Evolutionary conservation across 37 sponge, comb jelly and placozoan genomes (phyloP), one percentile per base, ranked within the genome.

Genomic region (Lycopodina hypogea): DNA sequence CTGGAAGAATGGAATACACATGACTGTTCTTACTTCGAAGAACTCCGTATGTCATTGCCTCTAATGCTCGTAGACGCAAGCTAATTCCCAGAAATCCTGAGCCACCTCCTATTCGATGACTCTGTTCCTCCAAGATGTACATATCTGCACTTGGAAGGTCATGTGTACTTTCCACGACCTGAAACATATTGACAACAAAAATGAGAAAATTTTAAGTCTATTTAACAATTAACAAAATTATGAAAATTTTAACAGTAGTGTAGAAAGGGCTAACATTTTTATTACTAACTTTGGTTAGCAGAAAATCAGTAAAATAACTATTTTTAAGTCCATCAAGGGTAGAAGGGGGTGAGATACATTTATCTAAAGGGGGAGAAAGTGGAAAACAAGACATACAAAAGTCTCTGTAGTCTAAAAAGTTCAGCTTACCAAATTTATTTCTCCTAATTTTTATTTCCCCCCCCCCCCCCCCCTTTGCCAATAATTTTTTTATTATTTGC

Each of bases 121-220:
- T 76, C 55, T 87, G 88, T 14, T 38, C 52, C 32, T 87, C 88
- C 24, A 87, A 22, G 32, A 81, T 42, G 41, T 69, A 87, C 19
- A 60, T 40, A 6, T 60, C 74, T 40, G 71, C 82, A 37, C 14
- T 1, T 29, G 88, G 88, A 62, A 87, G 78, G 21, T 32, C 23
- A 11, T 26, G 28, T 14, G 70, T 12, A 63, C 55, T 42, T 21
- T 71, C 64, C 41, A 35, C 35, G 26, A 85, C 68, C 85, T 84
- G 48, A 45, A 45, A 45, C 8, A 45, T 45, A 9, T 45, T 45
- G 48, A 7, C 42, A 1, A 28, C 7, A 1, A 78, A 68, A 74
- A 24, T n/a, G 39, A 8, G 26, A 67, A 26, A 30, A 26, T 67
- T 29, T 67, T 4, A 32, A 29, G 12, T 28, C 60, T 29, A 67